A percentile compares a stretch with the other conserved stretches of the same genome.
phyloP scores from a whole-genome alignment of 2,888 invertebrate species.

The Seira ritae region DNA sequence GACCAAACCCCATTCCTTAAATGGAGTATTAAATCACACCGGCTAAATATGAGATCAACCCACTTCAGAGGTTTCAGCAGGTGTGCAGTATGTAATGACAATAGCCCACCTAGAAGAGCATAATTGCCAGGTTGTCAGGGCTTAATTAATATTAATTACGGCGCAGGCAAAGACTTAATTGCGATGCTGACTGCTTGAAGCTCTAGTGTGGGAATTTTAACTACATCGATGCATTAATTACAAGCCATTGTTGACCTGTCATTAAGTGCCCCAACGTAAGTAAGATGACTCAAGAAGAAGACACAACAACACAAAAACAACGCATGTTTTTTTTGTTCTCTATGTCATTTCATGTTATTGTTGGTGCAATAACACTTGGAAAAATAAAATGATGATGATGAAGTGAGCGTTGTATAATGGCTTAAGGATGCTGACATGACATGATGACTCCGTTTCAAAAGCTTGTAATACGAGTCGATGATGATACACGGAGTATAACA shows the following conservation, averaged over 20 bases:
- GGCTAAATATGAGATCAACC: neutral
- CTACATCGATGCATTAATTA: conserved; percentile 63
- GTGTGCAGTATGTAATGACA: neutral
- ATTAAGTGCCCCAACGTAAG: conserved; percentile 45
- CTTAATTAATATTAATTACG: conserved; percentile 63
- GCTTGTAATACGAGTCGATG: neutral
- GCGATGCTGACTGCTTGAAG: conserved; percentile 29
- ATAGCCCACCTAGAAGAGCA: neutral
- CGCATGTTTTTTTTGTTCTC: conserved; percentile 40
- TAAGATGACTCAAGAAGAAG: too few relatives aligned
- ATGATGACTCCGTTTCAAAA: conserved; percentile 33
- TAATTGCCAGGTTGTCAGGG: conserved; percentile 51
- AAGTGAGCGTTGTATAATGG: conserved; percentile 31
- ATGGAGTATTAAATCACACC: conserved; percentile 8
- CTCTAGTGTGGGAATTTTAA: conserved; percentile 53
- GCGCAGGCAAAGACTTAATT: conserved; percentile 38
- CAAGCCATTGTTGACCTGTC: conserved; percentile 60
- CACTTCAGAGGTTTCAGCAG: conserved; percentile 17
- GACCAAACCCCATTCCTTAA: neutral
- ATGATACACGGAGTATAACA: neutral
- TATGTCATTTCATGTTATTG: neutral
- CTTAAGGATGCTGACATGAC: conserved; percentile 29
- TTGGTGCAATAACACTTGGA: conserved; percentile 28
- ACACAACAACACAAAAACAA: too few relatives aligned
- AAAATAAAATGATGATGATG: neutral